Base-by-base conservation (phyloP, 2,113 vertebrate genomes). In the Casuarius casuarius region DNA sequence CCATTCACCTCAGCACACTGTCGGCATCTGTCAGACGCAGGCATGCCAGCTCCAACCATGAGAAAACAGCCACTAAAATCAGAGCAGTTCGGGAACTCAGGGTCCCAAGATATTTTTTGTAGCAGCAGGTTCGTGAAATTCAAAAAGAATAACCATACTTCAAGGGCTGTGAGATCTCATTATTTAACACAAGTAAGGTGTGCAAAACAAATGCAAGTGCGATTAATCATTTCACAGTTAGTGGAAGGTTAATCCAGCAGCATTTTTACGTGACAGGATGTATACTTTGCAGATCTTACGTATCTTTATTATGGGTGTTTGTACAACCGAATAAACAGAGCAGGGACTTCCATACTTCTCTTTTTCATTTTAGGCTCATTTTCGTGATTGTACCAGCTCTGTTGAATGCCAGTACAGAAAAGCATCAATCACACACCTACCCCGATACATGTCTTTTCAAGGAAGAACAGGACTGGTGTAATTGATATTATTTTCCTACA, bases 21-120 rank as follows among this genome's bases (percentile, higher is more conserved):
- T 13, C 46, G 54, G 13, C 26, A 4, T 18, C 33, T 89, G 72
- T 26, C 16, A 79, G 68, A 59, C 26, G 52, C 16, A 16, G 35
- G 35, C 58, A 77, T 0, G 1, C 12, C 72, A 77, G 33, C 26
- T 78, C n/a, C 48, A 51, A 29, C 33, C 54, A 3, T 0, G 0
- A 44, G 42, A 18, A 76, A 70, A 74, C 9, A 62, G n/a, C 10
- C 61, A 58, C 40, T 82, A 82, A 95, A 88, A 68, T 3, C 66
- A 79, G n/a, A 91, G 61, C 21, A 74, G 33, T 25, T 44, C 19
- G 8, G 23, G n/a, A 91, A 42, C 65, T 88, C 26, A 40, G 49
- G 4, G 12, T 78, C 66, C n/a, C 75, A 52, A 40, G 19, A 9
- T 22, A 4, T 46, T 63, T 56, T 70, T 48, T 29, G 33, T 48